Percentiles rank a stretch among this genome's conserved stretches.
These are phyloP conservation scores for Eclectus roratus DNA, from an alignment of 2,113 vertebrate species.

Conservation along the genomic window DNA sequence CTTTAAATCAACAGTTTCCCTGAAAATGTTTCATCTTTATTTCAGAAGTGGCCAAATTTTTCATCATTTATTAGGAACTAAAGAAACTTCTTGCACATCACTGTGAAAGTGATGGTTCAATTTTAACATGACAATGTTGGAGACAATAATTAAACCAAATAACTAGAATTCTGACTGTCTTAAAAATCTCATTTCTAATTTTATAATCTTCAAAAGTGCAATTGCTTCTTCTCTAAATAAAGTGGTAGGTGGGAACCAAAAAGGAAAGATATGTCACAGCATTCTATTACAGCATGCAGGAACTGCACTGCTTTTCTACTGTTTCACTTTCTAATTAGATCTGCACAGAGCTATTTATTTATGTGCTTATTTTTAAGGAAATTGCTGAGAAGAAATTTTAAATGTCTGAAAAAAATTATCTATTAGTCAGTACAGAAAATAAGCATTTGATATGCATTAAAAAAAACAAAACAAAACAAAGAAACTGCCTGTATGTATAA, in stretches of 20 bases:
- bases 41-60: slow-evolving; percentile 68
- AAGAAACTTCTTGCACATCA: neutral
- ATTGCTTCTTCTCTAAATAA: neutral
- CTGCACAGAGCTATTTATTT: neutral
- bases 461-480: neutral
- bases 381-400: neutral
- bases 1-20: slow-evolving; percentile 77
- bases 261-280: neutral
- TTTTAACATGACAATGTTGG: neutral
- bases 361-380: neutral
- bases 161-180: neutral
- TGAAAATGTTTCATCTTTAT: slow-evolving; percentile 70
- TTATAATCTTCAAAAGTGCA: neutral
- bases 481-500: neutral
- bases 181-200: neutral
- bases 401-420: neutral
- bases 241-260: neutral
- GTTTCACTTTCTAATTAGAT: neutral
- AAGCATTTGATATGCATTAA: neutral
- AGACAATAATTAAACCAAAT: neutral
- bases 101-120: neutral
- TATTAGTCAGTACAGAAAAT: neutral
- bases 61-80: slow-evolving; percentile 61
- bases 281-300: neutral
- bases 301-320: neutral